These are phyloP conservation scores for Apodemus agrarius DNA, from an alignment of 2,797 vertebrate genomes.

Conservation along the genomic window DNA sequence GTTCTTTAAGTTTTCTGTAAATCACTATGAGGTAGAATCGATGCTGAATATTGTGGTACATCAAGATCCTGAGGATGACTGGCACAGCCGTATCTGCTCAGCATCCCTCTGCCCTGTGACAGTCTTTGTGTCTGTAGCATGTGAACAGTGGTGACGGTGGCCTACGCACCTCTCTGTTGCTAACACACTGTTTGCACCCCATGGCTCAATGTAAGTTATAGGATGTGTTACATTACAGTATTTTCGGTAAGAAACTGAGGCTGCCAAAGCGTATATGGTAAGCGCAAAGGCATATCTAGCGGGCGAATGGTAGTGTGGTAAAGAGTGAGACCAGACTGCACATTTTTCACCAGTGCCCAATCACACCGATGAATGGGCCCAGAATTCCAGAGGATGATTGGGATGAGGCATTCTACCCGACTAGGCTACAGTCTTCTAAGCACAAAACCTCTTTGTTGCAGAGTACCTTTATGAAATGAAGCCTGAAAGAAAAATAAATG, in stretches of 20 bases:
- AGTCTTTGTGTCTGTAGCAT: neutral
- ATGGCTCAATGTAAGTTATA: neutral
- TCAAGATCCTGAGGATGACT: neutral
- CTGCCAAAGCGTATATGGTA: neutral
- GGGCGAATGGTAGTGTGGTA: neutral
- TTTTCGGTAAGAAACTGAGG: neutral
- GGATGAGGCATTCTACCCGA: neutral
- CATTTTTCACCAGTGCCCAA: neutral
- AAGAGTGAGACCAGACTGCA: neutral
- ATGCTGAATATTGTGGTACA: neutral
- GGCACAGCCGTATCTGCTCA: neutral
- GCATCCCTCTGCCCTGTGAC: fast-evolving
- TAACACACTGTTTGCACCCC: neutral
- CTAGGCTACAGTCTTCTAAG: neutral
- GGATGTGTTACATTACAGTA: neutral
- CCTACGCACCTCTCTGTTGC: neutral
- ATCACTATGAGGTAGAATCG: neutral
- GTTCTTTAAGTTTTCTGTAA: neutral
- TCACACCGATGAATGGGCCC: neutral
- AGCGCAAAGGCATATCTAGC: neutral
- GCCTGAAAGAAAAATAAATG: neutral
- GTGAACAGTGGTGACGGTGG: neutral
- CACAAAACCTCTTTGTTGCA: neutral
- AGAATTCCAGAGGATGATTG: neutral
- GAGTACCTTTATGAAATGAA: conserved; percentile 12